Conservation (phyloP, 2,888 invertebrate species). For the Prenolepis imparis region DNA sequence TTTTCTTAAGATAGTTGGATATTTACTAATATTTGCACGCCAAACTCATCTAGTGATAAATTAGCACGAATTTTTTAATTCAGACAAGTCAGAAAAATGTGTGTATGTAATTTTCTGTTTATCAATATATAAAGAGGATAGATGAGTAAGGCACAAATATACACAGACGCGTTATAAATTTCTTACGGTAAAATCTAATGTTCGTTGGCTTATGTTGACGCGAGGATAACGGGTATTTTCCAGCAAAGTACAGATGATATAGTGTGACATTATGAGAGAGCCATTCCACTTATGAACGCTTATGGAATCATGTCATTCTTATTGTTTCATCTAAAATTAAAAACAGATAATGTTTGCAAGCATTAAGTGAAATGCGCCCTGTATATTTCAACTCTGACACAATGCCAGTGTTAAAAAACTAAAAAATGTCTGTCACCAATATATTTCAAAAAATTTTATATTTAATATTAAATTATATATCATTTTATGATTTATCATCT, state of each 20-base stretch:
- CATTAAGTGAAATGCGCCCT: no score
- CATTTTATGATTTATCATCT: background rate
- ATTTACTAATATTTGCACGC: conserved; percentile 68
- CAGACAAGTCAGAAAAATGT: conserved; percentile 51
- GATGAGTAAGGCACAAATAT: conserved; percentile 83
- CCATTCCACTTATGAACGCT: no score
- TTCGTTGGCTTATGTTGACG: background rate
- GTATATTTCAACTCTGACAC: background rate
- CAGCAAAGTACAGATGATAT: background rate
- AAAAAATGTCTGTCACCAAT: background rate
- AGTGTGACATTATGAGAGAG: background rate
- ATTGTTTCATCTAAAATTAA: no score
- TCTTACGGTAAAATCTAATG: background rate
- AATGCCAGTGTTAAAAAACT: background rate
- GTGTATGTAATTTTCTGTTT: conserved; percentile 14
- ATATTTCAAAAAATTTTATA: background rate
- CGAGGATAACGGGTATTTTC: conserved; percentile 2
- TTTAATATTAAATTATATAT: background rate
- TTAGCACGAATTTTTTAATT: conserved; percentile 60
- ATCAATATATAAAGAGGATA: conserved; percentile 61
- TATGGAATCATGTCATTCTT: no score
- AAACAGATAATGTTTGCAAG: no score
- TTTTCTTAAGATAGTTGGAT: conserved; percentile 8
- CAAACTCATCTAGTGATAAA: conserved; percentile 79
- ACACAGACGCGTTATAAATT: conserved; percentile 58